phyloP scores from a whole-genome alignment of 2,888 invertebrate genomes.

The Rhopalosiphum nymphaeae region DNA sequence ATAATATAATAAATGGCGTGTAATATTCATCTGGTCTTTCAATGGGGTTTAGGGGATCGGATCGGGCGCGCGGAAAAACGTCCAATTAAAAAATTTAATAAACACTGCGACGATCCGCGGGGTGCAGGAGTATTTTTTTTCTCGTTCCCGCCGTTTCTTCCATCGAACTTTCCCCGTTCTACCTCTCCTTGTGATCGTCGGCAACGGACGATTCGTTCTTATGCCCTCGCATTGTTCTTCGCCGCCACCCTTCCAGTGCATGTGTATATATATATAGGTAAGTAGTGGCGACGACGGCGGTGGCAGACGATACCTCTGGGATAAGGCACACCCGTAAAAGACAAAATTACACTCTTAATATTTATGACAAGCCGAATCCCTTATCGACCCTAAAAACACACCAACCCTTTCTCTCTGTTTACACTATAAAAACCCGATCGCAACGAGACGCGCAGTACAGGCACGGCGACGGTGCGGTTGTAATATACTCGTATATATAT shows the following conservation, averaged over 20 bases:
- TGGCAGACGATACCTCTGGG: constrained; percentile 64
- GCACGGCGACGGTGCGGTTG: constrained; percentile 16
- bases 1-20: neutral
- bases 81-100: constrained; percentile 60
- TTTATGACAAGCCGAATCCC: constrained; percentile 65
- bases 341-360: constrained; percentile 65
- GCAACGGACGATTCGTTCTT: constrained; percentile 10
- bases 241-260: neutral
- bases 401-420: constrained; percentile 65
- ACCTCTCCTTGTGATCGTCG: neutral
- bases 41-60: neutral
- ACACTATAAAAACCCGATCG: constrained; percentile 65
- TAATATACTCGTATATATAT: constrained; percentile 17
- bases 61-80: neutral
- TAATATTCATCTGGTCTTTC: neutral
- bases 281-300: neutral
- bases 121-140: neutral
- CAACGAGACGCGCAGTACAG: constrained; percentile 36
- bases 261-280: neutral
- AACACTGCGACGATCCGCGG: neutral
- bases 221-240: neutral
- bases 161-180: constrained; percentile 54
- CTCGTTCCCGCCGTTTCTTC: neutral
- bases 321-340: constrained; percentile 65
- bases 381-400: constrained; percentile 65